Evolutionary conservation across 2,888 invertebrate genomes (phyloP), one percentile per base, ranked within the genome.

Genomic region (Seladonia tumulorum): DNA sequence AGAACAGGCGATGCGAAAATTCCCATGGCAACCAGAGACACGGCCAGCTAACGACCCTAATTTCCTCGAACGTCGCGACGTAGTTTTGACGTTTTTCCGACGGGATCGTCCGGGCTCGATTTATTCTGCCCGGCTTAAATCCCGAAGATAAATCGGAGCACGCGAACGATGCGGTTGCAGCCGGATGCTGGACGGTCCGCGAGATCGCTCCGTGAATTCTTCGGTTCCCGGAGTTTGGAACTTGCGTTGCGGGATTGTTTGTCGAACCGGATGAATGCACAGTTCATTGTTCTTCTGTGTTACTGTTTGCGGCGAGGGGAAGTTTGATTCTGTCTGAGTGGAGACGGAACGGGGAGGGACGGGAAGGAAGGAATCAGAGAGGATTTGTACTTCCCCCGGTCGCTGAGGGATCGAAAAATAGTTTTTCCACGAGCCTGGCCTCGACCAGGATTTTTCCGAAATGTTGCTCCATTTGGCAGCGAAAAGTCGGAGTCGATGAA

Each of bases 31-130:
- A 82, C 66, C 60, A 70, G 73, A 66, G 74, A 60, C 45, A 73
- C 45, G 16, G 45, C 71, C 79, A 49, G 35, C 68, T 63, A 72
- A 80, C 79, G 76, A 85, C 53, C 80, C 76, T 79, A 83, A 85
- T 83, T 83, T 76, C 70, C 72, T 74, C 74, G 49, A 25, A 57
- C n/a, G 4, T 45, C 49, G 39, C 42, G 68, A n/a, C 74, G 71
- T 18, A 47, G 70, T 49, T 74, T 76, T 68, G 63, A 53, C 82
- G 60, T 76, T 83, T 77, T 79, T 68, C 73, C 71, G 39, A 22
- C 22, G 35, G 22, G 45, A 14, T 66, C 42, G 45, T n/a, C 53
- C 53, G 63, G 49, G 68, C 0, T 57, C 66, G 72, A 79, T 79
- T 82, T 47, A 70, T 82, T 29, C 68, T 16, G 18, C 35, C 29